Percentiles rank a stretch among this genome's conserved stretches.
These are phyloP conservation scores for Notothenia coriiceps DNA, from an alignment of 2,113 vertebrate genomes.

Conservation along the genomic window DNA sequence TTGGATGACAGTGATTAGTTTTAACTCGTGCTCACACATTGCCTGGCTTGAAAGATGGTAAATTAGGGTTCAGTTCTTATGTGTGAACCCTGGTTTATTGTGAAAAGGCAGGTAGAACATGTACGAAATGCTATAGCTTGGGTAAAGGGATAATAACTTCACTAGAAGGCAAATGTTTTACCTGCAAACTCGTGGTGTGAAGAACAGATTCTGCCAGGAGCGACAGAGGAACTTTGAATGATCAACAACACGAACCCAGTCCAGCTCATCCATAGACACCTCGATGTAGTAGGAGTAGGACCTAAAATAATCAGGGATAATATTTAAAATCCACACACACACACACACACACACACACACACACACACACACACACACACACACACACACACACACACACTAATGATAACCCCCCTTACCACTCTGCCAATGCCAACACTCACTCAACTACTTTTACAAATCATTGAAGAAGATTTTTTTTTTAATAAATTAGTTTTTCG, in stretches of 20 bases:
- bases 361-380: too few relatives aligned
- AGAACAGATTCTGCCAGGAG: conserved; percentile 98
- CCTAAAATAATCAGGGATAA: conserved; percentile 68
- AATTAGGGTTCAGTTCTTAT: not conserved
- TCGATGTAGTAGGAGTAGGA: conserved; percentile 99
- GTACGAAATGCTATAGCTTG: not conserved
- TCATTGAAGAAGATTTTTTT: too few relatives aligned
- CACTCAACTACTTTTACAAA: too few relatives aligned
- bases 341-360: too few relatives aligned
- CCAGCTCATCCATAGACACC: conserved; percentile 98
- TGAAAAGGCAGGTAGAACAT: not conserved
- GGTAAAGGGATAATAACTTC: not conserved
- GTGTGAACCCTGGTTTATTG: not conserved
- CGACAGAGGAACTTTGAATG: conserved; percentile 96
- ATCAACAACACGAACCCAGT: conserved; percentile 97
- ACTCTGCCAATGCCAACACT: too few relatives aligned
- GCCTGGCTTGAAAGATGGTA: not conserved
- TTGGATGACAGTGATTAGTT: conserved; percentile 13
- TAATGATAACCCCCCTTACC: too few relatives aligned
- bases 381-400: too few relatives aligned
- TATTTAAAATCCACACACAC: too few relatives aligned
- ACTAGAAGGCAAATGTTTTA: conserved; percentile 48
- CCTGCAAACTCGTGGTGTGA: conserved; percentile 96
- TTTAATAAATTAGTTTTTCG: too few relatives aligned
- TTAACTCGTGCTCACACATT: not conserved